Evolutionary conservation across 2,113 vertebrate genomes (phyloP).

Genomic region (Heterocephalus glaber): DNA sequence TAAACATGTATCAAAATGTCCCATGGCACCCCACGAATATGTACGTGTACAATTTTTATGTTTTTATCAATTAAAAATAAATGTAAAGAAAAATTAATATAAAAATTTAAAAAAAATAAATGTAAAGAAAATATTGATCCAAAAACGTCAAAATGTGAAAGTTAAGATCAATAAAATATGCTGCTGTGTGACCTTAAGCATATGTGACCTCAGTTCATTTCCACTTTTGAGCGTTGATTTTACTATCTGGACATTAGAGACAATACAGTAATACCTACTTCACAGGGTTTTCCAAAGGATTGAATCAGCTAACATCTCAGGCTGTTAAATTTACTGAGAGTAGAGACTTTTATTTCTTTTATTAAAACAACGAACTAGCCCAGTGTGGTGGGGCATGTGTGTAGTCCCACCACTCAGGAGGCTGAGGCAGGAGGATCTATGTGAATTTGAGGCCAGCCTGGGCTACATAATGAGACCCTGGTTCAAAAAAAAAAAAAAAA

Average conservation of each 20-base stretch:
- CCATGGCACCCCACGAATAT: neutral
- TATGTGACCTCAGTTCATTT: neutral
- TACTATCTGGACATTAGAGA: neutral
- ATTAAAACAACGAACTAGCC: neutral
- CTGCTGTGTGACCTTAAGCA: neutral
- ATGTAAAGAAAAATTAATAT: neutral
- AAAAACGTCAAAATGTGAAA: neutral
- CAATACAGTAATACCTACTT: neutral
- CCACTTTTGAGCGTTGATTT: neutral
- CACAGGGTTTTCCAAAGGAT: neutral
- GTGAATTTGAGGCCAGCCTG: too few species aligned
- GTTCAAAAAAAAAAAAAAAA: too few species aligned
- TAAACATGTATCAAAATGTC: neutral
- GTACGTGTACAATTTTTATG: neutral
- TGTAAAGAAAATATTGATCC: neutral
- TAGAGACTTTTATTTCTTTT: neutral
- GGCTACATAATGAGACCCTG: too few species aligned
- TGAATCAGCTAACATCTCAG: neutral
- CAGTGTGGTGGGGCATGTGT: neutral
- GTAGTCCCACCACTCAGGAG: neutral
- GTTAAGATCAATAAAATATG: neutral
- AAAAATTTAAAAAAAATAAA: neutral
- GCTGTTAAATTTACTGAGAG: neutral
- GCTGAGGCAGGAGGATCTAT: too few species aligned
- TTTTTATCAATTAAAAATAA: neutral